A percentile compares a stretch with the other conserved stretches of the same genome.
These are phyloP conservation scores for Cephalopterus ornatus DNA, from an alignment of 2,113 vertebrate species.

Conservation along the genomic window DNA sequence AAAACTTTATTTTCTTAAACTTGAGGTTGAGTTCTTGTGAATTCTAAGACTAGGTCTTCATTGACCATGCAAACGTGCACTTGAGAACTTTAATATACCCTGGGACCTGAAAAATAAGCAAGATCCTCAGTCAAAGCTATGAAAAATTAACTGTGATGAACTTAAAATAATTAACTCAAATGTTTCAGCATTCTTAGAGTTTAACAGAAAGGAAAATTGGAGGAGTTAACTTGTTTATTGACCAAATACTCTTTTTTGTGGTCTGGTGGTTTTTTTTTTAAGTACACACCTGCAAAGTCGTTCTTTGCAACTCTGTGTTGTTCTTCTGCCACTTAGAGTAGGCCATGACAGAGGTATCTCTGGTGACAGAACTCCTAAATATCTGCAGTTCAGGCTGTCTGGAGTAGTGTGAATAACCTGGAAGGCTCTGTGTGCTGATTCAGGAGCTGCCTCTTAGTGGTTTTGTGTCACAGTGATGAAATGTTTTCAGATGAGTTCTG, in stretches of 20 bases:
- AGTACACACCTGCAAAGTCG: rapidly evolving
- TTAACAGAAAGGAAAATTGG: neutral
- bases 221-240: neutral
- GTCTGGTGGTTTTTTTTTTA: rapidly evolving
- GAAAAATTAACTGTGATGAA: neutral
- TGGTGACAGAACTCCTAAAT: neutral
- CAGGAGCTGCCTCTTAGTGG: neutral
- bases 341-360: neutral
- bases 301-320: neutral
- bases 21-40: neutral
- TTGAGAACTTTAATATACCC: neutral
- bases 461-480: neutral
- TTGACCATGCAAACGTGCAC: neutral
- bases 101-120: neutral
- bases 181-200: neutral
- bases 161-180: neutral
- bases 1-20: neutral
- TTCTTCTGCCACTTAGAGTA: neutral
- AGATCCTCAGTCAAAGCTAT: neutral
- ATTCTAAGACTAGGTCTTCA: neutral
- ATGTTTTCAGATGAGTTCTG: neutral
- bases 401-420: neutral
- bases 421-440: neutral
- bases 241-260: neutral
- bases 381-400: neutral